These are phyloP conservation scores for Anguilla pacifica DNA, from an alignment of 2,797 vertebrate genomes.

Conservation along the genomic window DNA sequence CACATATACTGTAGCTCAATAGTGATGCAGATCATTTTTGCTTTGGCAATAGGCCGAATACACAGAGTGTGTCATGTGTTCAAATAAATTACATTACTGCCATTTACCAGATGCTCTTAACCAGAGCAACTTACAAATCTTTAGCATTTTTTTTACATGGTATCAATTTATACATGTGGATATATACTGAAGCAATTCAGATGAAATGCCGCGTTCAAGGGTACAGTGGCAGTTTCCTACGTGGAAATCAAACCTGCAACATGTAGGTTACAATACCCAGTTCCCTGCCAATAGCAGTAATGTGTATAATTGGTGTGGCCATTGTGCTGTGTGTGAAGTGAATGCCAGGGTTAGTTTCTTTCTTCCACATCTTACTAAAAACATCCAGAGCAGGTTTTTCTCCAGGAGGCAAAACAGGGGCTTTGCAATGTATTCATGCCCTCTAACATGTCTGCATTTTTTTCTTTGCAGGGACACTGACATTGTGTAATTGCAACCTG, in stretches of 20 bases:
- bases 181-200: too few species aligned
- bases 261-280: not conserved
- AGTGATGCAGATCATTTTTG: not conserved
- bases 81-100: not conserved
- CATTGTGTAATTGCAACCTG: not conserved
- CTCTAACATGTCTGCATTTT: constrained; percentile 1
- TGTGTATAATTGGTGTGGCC: not conserved
- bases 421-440: not conserved
- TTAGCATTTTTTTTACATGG: too few species aligned
- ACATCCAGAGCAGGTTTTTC: not conserved
- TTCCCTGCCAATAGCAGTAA: not conserved
- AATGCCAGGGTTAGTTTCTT: not conserved
- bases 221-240: not conserved
- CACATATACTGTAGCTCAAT: not conserved
- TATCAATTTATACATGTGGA: too few species aligned
- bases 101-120: too few species aligned
- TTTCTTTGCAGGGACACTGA: not conserved
- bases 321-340: not conserved
- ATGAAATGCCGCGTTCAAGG: too few species aligned
- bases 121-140: too few species aligned
- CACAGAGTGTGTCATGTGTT: too few species aligned
- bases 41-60: not conserved
- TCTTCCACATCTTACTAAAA: not conserved
- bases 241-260: too few species aligned
- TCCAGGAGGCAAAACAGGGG: not conserved